Base-by-base conservation (phyloP, 2,113 vertebrate species). In the Parotia lawesii region DNA sequence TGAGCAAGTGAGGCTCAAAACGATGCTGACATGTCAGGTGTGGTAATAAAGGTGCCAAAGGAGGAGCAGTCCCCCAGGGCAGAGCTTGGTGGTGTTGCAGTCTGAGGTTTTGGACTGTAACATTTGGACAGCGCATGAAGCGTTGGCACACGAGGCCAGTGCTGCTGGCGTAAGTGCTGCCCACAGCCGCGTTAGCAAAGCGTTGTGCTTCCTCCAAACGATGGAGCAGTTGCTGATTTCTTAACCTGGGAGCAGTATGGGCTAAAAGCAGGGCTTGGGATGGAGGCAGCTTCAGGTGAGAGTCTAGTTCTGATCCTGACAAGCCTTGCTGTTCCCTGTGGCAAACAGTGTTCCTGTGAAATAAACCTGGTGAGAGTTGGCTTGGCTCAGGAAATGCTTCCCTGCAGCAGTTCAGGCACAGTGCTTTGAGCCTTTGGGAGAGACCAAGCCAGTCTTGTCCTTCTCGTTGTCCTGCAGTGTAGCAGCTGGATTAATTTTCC, bases 81-180 rank as follows among this genome's bases (percentile, higher is more conserved):
- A 23, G 56, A 28, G 28, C 25, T 62, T 7, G 47, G 45, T 51
- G 42, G 12, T 15, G 13, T 8, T 87, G 66, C 19, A 31, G 6
- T 7, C 42, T 38, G 64, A 82, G 35, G 25, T 51, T 79, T 72
- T 27, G 9, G 27, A 5, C 48, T 54, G 25, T 5, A 3, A 21
- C 0, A 0, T 45, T 37, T 67, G 57, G 13, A 8, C 47, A 31
- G n/a, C 2, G 16, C 21, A 1, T 10, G 7, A 37, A 61, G 4
- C 4, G 1, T 64, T 69, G 29, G 15, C 11, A 5, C 1, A 2
- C 1, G 1, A 31, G 33, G 23, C 19, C 2, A 5, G 38, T 8
- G 28, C 51, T 21, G 12, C 47, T 38, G 35, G 16, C 28, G 16
- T 27, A 12, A 13, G 22, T 10, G 24, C 62, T 29, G 18, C 64